These are phyloP conservation scores for Tachyglossus aculeatus DNA, from an alignment of 2,797 vertebrate species.

Conservation along the genomic window DNA sequence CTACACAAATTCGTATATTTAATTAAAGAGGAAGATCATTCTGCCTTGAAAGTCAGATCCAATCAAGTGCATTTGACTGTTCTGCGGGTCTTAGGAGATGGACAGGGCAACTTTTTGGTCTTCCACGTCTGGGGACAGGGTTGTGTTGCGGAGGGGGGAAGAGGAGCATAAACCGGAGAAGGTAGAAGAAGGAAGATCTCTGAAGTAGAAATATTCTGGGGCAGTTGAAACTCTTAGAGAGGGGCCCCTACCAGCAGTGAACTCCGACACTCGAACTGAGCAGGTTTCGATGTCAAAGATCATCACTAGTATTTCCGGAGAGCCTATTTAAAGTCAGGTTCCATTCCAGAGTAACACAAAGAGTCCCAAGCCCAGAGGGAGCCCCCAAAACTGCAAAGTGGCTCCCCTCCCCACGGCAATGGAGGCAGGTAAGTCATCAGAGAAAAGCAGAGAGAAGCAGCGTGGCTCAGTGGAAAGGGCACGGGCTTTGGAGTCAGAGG, in stretches of 20 bases:
- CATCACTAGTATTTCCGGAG: no score
- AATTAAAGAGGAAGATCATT: background rate
- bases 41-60: conserved; percentile 4
- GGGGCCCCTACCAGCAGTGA: background rate
- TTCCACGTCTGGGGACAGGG: background rate
- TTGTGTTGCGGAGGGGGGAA: background rate
- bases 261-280: no score
- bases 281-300: no score
- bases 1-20: background rate
- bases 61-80: background rate
- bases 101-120: background rate
- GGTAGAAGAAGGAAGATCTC: conserved; percentile 1
- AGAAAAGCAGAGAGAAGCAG: no score
- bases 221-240: background rate
- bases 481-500: no score
- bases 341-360: no score
- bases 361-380: no score
- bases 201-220: background rate
- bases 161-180: background rate
- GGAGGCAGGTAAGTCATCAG: no score
- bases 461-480: no score
- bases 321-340: no score
- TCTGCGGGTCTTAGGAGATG: background rate
- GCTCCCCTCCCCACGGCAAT: no score
- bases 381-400: no score